A percentile compares a stretch with the other conserved stretches of the same genome.
Evolutionary conservation across 2,797 vertebrate species (phyloP).

Genomic region (Oryzias dopingdopingensis): DNA sequence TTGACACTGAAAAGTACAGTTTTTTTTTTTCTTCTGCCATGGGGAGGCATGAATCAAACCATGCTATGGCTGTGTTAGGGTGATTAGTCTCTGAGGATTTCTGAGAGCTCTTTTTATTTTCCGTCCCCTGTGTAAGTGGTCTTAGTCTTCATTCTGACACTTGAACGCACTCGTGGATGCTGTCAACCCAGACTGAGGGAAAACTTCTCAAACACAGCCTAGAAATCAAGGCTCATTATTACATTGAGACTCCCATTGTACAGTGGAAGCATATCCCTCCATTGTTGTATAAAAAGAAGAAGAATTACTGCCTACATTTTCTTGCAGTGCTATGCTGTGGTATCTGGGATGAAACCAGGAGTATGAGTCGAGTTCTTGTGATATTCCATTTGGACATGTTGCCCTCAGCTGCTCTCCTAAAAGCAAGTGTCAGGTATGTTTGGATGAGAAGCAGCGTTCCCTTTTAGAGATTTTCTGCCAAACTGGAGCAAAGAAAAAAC

Average conservation of each 20-base stretch:
- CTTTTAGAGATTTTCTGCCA: neutral
- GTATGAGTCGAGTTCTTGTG: conserved; percentile 10
- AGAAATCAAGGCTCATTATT: conserved; percentile 7
- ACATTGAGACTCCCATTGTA: conserved; percentile 12
- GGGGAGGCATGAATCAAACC: conserved; percentile 28
- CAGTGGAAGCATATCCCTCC: neutral
- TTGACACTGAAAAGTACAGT: conserved; percentile 29
- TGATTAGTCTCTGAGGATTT: conserved; percentile 30
- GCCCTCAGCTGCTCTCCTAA: neutral
- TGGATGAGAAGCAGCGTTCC: neutral
- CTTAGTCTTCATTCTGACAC: conserved; percentile 39
- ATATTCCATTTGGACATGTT: conserved; percentile 2
- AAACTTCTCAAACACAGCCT: conserved; percentile 45
- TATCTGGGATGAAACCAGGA: conserved; percentile 13
- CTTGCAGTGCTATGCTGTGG: conserved; percentile 3
- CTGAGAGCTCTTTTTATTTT: conserved; percentile 34
- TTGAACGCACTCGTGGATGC: conserved; percentile 43
- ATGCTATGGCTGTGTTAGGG: conserved; percentile 20
- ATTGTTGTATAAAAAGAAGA: conserved; percentile 9
- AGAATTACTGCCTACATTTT: conserved; percentile 30
- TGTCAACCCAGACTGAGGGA: conserved; percentile 6
- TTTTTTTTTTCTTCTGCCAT: conserved; percentile 24
- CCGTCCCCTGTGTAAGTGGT: conserved; percentile 42
- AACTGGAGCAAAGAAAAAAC: neutral
- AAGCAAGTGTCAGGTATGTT: conserved; percentile 7